Evolutionary conservation across 2,888 invertebrate species (phyloP).

Genomic region (Drosophila mimica): DNA sequence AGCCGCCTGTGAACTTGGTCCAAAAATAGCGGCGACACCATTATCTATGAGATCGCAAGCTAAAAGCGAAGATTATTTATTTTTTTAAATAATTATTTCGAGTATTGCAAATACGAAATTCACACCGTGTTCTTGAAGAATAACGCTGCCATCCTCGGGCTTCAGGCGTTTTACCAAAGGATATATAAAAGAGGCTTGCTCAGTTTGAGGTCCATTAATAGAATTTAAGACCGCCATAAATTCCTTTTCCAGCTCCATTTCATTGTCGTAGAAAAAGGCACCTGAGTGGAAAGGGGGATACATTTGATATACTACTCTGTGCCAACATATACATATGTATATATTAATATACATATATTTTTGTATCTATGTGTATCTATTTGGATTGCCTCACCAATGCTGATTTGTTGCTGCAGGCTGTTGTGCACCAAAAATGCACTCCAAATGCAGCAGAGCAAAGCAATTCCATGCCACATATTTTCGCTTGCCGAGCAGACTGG

Average conservation of each 20-base stretch:
- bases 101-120: conserved; percentile 1
- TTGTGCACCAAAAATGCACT: conserved; percentile 57
- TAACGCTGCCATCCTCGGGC: conserved; percentile 74
- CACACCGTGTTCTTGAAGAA: conserved; percentile 80
- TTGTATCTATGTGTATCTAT: not conserved
- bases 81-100: not conserved
- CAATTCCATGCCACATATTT: conserved; percentile 61
- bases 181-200: conserved; percentile 73
- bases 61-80: conserved; percentile 79
- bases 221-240: conserved; percentile 86
- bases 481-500: conserved; percentile 19
- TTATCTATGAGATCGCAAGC: conserved; percentile 88
- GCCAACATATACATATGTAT: not conserved
- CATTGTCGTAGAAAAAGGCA: conserved; percentile 86
- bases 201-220: conserved; percentile 78
- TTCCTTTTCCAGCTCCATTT: conserved; percentile 87
- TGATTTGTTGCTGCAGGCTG: conserved; percentile 70
- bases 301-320: not conserved
- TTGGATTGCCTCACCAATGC: conserved; percentile 66
- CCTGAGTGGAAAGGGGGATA: conserved; percentile 62
- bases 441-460: conserved; percentile 56
- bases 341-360: not conserved
- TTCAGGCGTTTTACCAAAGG: conserved; percentile 76
- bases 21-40: conserved; percentile 91
- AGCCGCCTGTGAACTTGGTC: conserved; percentile 86